Base-by-base conservation (phyloP, 2,888 invertebrate genomes). In the Drosophila engyochracea region DNA sequence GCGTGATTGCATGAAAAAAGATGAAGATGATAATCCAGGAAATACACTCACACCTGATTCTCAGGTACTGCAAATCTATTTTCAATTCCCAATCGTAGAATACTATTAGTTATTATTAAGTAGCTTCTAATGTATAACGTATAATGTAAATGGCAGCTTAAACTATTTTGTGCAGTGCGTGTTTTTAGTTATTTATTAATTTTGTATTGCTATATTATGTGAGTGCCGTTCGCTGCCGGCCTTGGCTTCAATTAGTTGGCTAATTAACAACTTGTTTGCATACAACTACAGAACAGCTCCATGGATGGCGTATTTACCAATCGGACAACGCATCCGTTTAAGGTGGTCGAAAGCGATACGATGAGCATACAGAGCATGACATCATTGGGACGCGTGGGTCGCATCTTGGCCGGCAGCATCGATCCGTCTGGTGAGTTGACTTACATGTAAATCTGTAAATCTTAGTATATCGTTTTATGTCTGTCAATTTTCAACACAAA, bases 321-420 rank as follows among this genome's bases (percentile, higher is more conserved):
- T 74, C 95, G 94, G 60, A 95, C 95, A 87, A 95, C 95, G 55
- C 97, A 97, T 93, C 97, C 97, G 28, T 97, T 97, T 93, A 95
- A 96, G 92, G 96, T 97, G 78, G 97, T 98, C 89, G 97, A 98
- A 83, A 97, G 97, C 89, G 98, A 98, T 93, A 96, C 97, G 22
- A 95, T 97, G 93, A 97, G 97, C 92, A 94, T 98, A 85, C 97
- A 97, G 93, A 97, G 97, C 91, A 96, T 98, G 95, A 97, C 97
- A 84, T 98, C 98, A 58, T 94, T 98, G 69, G 97, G 97, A 31
- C 94, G 97, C 85, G 96, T 97, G 76, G 97, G 97, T 35, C 94
- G 97, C 82, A 96, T 97, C 91, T 94, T 97, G 77, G 96, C 96
- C 67, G 97, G 97, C 35, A 95, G 94, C 47, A 94, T 95, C 7